Evolutionary conservation across 1,140 invertebrate genomes (phyloP).

Genomic region (Drosophila leontia): DNA sequence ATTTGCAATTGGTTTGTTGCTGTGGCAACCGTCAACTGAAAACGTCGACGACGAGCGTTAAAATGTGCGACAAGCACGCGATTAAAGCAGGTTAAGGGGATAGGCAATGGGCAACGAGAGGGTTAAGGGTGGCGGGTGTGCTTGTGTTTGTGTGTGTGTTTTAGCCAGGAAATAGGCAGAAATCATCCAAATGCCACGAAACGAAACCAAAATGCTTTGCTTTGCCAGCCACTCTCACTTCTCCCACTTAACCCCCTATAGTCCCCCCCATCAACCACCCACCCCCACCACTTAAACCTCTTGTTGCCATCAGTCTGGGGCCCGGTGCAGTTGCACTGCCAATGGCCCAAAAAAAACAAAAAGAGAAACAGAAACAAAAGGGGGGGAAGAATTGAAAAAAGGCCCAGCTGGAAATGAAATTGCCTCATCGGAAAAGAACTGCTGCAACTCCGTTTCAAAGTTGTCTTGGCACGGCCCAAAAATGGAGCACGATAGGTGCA

Average conservation of each 20-base stretch:
- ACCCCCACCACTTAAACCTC: background rate
- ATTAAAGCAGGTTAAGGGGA: slow-evolving; percentile 52
- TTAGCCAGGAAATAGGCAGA: slow-evolving; percentile 72
- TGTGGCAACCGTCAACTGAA: slow-evolving; percentile 62
- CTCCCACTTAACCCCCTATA: background rate
- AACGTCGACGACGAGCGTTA: slow-evolving; percentile 58
- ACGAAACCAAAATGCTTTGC: slow-evolving; percentile 67
- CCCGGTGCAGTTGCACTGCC: slow-evolving; percentile 44
- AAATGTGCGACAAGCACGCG: slow-evolving; percentile 77
- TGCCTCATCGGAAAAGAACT: slow-evolving; percentile 41
- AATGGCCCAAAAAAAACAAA: slow-evolving; percentile 1
- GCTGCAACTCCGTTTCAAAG: slow-evolving; percentile 63
- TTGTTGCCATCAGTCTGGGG: slow-evolving; percentile 1
- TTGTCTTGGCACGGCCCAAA: slow-evolving; percentile 63
- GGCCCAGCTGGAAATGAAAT: slow-evolving; percentile 43
- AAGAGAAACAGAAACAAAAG: too few species aligned
- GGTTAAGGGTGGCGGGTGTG: background rate
- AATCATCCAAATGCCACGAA: slow-evolving; percentile 78
- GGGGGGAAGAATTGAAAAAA: background rate
- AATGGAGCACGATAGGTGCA: slow-evolving; percentile 60
- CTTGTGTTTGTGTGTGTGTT: slow-evolving; percentile 1
- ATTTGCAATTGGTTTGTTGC: slow-evolving; percentile 56
- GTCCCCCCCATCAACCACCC: slow-evolving; percentile 23
- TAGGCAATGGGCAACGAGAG: background rate
- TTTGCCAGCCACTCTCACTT: slow-evolving; percentile 11